Percentiles rank a stretch among this genome's conserved stretches.
These are phyloP conservation scores for Drosophila meridionalis DNA, from an alignment of 2,888 invertebrate species.

Conservation along the genomic window DNA sequence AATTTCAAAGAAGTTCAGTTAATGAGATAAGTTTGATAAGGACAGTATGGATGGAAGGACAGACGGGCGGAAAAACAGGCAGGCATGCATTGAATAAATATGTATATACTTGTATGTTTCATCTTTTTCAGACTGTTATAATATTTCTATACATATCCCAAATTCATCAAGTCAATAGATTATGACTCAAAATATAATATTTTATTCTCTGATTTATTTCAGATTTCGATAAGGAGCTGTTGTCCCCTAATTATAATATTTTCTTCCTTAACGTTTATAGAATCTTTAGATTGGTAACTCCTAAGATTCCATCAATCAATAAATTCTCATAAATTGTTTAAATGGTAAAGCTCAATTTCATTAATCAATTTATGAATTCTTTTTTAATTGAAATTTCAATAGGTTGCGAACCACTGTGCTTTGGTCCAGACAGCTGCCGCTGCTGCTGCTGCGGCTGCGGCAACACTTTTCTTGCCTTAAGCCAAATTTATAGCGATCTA, in stretches of 20 bases:
- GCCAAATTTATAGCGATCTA: constrained; percentile 80
- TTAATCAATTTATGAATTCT: not conserved
- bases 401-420: constrained; percentile 35
- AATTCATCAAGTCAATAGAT: no score
- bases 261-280: not conserved
- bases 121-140: no score
- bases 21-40: not conserved
- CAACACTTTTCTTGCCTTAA: constrained; percentile 81
- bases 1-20: not conserved
- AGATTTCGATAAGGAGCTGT: not conserved
- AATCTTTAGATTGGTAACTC: not conserved
- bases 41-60: no score
- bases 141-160: not conserved
- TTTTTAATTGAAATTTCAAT: not conserved
- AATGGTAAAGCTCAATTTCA: not conserved
- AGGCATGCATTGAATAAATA: not conserved
- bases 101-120: not conserved
- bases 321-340: no score
- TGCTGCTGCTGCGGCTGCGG: constrained; percentile 37
- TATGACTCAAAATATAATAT: not conserved
- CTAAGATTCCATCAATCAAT: no score
- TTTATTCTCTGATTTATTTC: not conserved
- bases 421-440: constrained; percentile 46
- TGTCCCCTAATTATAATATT: not conserved
- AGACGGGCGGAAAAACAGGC: no score